Evolutionary conservation across 1,140 invertebrate species (phyloP), one percentile per base, ranked within the genome.

Genomic region (Tribolium castaneum): DNA sequence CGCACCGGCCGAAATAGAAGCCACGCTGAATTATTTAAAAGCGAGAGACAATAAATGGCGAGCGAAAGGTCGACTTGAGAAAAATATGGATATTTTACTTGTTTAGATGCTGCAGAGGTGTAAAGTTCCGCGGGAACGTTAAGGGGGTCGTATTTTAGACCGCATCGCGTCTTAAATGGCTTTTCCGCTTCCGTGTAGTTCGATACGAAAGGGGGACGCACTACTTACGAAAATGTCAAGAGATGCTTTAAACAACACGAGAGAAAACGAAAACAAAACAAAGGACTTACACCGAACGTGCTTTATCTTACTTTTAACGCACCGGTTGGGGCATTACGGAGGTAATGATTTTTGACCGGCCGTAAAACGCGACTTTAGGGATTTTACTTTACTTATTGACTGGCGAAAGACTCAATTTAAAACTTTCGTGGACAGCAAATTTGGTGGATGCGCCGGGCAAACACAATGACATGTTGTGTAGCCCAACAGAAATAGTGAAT

Each of bases 11-110:
- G 12, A 35, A 66, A 66, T 35, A 66, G 59, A 66, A 35, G 45
- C 3, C 30, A 12, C 14, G 30, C 7, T 66, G 25, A 66, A 66
- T 66, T 66, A 66, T 66, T 66, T 22, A 66, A 35, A 10, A 34
- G 25, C 2, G 59, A 35, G 30, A n/a, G 59, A 66, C 59, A 66
- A 66, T 66, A 66, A 66, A 59, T 59, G 54, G 54, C 14, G 19
- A 45, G 39, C 39, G 39, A 45, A 30, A 30, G 25, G 25, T 30
- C 25, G 25, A 30, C 25, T 30, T 30, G 39, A 59, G 54, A 59
- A 59, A 59, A 59, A 59, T 59, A 59, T 59, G 54, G 54, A 59
- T 59, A 59, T 59, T 59, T 59, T 59, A 9, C 14, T 59, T 59
- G 54, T 59, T 59, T 59, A 16, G 19, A 59, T 59, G 19, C 54